phyloP scores from a whole-genome alignment of 2,797 vertebrate species.

The Astyanax mexicanus region DNA sequence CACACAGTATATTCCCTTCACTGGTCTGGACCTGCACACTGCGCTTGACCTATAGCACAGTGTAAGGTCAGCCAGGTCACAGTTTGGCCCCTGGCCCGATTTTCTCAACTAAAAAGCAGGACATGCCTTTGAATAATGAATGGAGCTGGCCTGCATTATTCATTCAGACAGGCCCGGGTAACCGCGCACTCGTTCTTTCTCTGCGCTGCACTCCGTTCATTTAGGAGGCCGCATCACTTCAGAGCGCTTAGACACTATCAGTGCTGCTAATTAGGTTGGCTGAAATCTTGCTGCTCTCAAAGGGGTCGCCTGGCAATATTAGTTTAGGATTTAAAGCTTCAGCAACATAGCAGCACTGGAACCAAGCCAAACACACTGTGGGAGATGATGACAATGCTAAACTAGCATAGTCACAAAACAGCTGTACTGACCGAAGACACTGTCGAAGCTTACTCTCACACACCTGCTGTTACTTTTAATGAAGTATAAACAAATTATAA shows the following conservation, averaged over 20 bases:
- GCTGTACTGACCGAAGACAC: neutral
- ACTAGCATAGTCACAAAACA: neutral
- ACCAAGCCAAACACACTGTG: neutral
- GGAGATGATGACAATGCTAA: neutral
- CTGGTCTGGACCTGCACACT: constrained; percentile 18
- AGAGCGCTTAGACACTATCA: constrained; percentile 37
- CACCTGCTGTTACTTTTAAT: neutral
- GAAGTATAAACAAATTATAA: too few species aligned
- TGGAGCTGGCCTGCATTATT: constrained; percentile 75
- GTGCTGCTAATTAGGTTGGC: constrained; percentile 42
- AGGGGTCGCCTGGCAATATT: constrained; percentile 34
- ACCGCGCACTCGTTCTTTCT: constrained; percentile 52
- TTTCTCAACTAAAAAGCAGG: constrained; percentile 69
- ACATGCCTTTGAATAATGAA: constrained; percentile 76
- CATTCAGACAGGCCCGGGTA: constrained; percentile 72
- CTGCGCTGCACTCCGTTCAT: constrained; percentile 27
- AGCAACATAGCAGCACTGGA: constrained; percentile 19
- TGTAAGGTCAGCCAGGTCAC: constrained; percentile 38
- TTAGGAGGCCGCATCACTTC: constrained; percentile 48
- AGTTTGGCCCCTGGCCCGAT: constrained; percentile 57
- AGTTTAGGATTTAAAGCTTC: constrained; percentile 43
- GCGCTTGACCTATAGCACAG: constrained; percentile 35
- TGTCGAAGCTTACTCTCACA: neutral
- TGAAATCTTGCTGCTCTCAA: constrained; percentile 49
- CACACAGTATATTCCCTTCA: neutral